These are phyloP conservation scores for Hystrix brachyura DNA, from an alignment of 2,113 vertebrate species.

Conservation along the genomic window DNA sequence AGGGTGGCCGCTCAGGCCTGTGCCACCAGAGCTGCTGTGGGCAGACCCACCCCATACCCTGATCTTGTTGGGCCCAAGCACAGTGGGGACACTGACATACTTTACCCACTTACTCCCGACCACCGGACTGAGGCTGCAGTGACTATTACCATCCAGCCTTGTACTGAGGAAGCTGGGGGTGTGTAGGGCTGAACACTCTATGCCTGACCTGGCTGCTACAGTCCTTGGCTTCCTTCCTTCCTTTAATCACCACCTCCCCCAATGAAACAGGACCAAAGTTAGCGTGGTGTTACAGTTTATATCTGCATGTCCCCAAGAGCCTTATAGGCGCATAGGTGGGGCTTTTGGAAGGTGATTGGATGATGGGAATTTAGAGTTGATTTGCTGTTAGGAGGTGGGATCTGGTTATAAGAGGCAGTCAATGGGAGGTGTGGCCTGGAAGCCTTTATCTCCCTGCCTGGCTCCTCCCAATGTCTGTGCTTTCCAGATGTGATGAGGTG, in stretches of 20 bases:
- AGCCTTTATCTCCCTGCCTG: neutral
- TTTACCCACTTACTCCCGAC: neutral
- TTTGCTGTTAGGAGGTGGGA: neutral
- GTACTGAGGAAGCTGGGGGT: neutral
- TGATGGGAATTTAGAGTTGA: neutral
- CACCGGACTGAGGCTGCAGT: neutral
- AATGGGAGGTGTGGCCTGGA: neutral
- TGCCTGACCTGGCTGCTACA: neutral
- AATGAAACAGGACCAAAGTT: neutral
- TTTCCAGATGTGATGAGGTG: neutral
- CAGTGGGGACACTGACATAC: fast-evolving
- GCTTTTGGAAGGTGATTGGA: neutral
- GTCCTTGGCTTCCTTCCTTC: neutral
- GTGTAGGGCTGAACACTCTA: neutral
- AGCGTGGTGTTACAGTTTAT: neutral
- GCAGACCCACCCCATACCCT: fast-evolving
- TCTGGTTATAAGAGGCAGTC: neutral
- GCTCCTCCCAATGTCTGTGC: neutral
- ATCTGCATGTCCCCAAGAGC: neutral
- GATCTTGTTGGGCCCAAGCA: fast-evolving
- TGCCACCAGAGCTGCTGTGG: neutral
- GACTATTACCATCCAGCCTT: fast-evolving
- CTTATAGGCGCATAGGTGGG: neutral
- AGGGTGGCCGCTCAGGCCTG: neutral
- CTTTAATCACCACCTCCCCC: neutral